phyloP scores from a whole-genome alignment of 2,888 invertebrate genomes.

The Julus scanicus region DNA sequence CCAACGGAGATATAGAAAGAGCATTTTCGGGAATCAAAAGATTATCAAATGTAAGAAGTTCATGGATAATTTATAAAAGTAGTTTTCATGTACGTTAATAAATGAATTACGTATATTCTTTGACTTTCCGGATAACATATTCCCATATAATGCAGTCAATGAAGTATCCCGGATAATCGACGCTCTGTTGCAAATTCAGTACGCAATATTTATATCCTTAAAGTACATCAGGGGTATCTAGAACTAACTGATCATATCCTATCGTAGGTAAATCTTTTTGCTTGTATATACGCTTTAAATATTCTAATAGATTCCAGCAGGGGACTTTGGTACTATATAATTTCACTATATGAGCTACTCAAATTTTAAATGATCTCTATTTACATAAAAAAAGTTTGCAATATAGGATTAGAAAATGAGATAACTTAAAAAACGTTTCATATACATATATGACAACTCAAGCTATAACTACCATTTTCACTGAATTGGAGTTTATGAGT shows the following conservation, averaged over 20 bases:
- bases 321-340: neutral
- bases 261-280: neutral
- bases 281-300: too few species aligned
- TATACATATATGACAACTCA: neutral
- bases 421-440: neutral
- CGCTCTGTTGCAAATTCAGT: neutral
- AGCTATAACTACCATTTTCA: neutral
- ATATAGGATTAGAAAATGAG: neutral
- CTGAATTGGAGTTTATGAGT: conserved; percentile 14
- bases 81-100: neutral
- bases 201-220: too few species aligned
- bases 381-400: neutral
- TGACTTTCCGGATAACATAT: neutral
- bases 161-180: neutral
- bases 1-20: neutral
- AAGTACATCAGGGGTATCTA: too few species aligned
- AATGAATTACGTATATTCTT: neutral
- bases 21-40: neutral
- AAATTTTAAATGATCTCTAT: neutral
- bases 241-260: too few species aligned
- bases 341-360: neutral
- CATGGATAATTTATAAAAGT: neutral
- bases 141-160: neutral
- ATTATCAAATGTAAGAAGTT: neutral
- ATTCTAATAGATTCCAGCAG: neutral